These are phyloP conservation scores for Chloebia gouldiae DNA, from an alignment of 2,113 vertebrate genomes.

Conservation along the genomic window DNA sequence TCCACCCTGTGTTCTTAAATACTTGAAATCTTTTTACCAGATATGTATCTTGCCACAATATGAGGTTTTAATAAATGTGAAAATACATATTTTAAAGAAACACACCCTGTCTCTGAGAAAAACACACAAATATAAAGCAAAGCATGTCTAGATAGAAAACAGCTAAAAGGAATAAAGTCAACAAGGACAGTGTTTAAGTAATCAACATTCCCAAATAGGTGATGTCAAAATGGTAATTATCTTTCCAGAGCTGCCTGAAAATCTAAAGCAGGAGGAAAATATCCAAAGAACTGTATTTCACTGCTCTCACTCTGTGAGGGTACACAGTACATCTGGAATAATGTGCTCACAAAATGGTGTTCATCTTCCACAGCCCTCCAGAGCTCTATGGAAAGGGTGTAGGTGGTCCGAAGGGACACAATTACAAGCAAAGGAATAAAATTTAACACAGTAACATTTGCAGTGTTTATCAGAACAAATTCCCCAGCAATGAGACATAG, in stretches of 20 bases:
- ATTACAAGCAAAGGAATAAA: not conserved
- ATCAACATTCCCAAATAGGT: not conserved
- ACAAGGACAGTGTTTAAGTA: not conserved
- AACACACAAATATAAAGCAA: not conserved
- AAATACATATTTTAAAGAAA: not conserved
- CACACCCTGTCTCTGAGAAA: not conserved
- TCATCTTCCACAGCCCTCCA: not conserved
- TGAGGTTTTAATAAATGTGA: not conserved
- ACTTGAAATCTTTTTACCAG: not conserved
- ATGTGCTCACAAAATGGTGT: not conserved
- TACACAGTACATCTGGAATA: not conserved
- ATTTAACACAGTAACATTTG: not conserved
- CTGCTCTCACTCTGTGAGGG: not conserved
- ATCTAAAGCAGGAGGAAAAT: not conserved
- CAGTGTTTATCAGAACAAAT: slow-evolving; percentile 39
- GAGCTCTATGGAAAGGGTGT: not conserved
- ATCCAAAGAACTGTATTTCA: not conserved
- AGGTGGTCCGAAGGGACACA: slow-evolving; percentile 22
- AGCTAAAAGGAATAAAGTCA: not conserved
- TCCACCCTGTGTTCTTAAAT: not conserved
- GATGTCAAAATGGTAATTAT: slow-evolving; percentile 25
- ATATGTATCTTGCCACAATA: not conserved
- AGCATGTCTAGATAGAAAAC: not conserved
- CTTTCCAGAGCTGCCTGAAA: slow-evolving; percentile 16
- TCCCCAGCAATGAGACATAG: slow-evolving; percentile 32